Conservation (phyloP, 2,113 vertebrate genomes). For the Boleophthalmus pectinirostris region DNA sequence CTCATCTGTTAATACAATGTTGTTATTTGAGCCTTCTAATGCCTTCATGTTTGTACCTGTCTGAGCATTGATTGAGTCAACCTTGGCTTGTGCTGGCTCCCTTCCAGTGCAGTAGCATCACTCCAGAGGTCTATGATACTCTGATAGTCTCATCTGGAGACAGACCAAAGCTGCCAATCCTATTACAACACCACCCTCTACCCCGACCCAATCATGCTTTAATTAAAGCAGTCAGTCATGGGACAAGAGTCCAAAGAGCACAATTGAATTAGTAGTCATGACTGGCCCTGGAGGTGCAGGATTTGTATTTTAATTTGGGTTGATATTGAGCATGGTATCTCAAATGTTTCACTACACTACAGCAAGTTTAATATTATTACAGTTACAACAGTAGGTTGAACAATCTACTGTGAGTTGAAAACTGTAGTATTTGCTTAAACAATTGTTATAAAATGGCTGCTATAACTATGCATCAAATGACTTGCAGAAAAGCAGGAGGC, state of each 20-base stretch:
- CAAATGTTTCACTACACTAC: constrained; percentile 20
- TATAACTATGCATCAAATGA: constrained; percentile 56
- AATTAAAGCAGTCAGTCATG: constrained; percentile 67
- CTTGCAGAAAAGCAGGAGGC: constrained; percentile 56
- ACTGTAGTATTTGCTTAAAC: constrained; percentile 2
- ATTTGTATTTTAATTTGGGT: constrained; percentile 46
- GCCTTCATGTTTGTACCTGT: constrained; percentile 27
- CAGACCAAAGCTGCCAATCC: constrained; percentile 67
- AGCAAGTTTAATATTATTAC: not conserved
- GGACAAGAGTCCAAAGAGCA: constrained; percentile 51
- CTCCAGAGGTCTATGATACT: constrained; percentile 58
- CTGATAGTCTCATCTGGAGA: constrained; percentile 59
- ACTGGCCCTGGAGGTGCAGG: constrained; percentile 39
- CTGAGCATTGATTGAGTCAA: constrained; percentile 52
- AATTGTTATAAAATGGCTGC: not conserved
- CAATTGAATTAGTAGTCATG: constrained; percentile 50
- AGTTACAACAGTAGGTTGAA: not conserved
- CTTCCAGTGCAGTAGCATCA: constrained; percentile 46
- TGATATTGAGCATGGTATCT: constrained; percentile 34
- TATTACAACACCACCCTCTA: constrained; percentile 65
- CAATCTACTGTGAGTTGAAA: not conserved
- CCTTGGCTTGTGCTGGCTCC: constrained; percentile 41
- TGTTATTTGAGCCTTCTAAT: constrained; percentile 16
- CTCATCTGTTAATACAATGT: constrained; percentile 5
- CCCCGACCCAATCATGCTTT: constrained; percentile 59